Percentiles rank a stretch among this genome's conserved stretches.
Conservation (phyloP, 2,113 vertebrate genomes). For the Bubo bubo region DNA sequence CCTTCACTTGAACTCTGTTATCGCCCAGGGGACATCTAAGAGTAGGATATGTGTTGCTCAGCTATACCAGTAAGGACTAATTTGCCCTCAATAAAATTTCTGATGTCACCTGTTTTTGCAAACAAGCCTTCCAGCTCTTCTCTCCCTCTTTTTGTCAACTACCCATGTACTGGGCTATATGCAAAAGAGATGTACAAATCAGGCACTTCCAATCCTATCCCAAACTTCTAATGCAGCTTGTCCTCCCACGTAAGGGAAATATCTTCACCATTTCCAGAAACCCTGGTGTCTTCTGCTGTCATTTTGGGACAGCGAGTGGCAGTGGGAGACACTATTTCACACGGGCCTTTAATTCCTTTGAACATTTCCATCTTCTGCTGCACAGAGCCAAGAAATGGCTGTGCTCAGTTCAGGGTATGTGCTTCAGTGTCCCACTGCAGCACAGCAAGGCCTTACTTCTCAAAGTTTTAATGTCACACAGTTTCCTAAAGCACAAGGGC, state of each 20-base stretch:
- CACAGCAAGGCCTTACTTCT: neutral
- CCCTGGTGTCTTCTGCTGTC: neutral
- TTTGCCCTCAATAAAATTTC: neutral
- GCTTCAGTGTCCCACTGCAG: neutral
- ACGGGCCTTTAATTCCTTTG: neutral
- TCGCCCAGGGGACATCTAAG: slow-evolving; percentile 55
- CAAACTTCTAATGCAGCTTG: neutral
- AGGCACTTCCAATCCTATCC: neutral
- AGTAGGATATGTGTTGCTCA: slow-evolving; percentile 6
- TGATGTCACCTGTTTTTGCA: neutral
- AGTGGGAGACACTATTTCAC: neutral
- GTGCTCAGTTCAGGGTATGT: neutral
- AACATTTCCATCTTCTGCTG: neutral
- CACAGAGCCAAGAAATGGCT: neutral
- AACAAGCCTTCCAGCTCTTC: neutral
- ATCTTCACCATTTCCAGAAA: neutral
- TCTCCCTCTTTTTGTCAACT: neutral
- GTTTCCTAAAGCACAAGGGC: neutral
- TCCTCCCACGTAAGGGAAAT: neutral
- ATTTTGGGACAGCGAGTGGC: accelerated
- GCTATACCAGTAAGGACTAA: neutral
- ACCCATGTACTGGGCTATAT: neutral
- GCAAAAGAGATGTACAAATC: neutral
- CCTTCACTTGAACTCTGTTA: slow-evolving; percentile 58
- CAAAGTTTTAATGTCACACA: neutral